Evolutionary conservation across 2,797 vertebrate genomes (phyloP), one percentile per base, ranked within the genome.

Genomic region (Malurus leucopterus): DNA sequence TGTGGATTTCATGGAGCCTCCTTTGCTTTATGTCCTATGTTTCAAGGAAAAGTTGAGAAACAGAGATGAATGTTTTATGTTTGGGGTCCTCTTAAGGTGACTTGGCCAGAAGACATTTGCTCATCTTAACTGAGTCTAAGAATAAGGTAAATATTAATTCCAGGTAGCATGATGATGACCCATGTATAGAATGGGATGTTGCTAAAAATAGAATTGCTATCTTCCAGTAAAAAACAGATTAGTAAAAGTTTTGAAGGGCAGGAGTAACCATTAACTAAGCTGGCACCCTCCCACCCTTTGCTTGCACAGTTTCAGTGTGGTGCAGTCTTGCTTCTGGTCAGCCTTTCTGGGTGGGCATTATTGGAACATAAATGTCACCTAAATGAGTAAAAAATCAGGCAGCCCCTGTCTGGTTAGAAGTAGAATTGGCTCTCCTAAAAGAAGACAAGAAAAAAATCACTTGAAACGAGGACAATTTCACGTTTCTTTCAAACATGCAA

Each of bases 81-180:
- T 24, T 89, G 54, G 14, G 49, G n/a, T 85, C 34, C 1, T 3
- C 24, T 81, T 75, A 55, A 55, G 59, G 82, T 81, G 46, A 54
- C 44, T 80, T 78, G 70, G 21, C 17, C 32, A 73, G 58, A 75
- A 75, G 64, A 84, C 9, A 70, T 43, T 86, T 43, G 36, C 29
- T 69, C 20, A 41, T 90, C 67, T 75, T 76, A 87, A 70, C 49
- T 69, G 46, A 63, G 12, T 34, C 29, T 87, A 53, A 75, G 70
- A 85, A 63, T 57, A 84, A 87, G 77, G 71, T 84, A 91, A 94
- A 92, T 91, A 92, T 91, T 91, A 90, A 93, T 84, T 88, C 19
- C 68, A 70, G 22, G 63, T 57, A 13, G 21, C 67, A 29, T 50
- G n/a, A 18, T 81, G 57, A 69, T 85, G 76, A 87, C 70, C 70